Evolutionary conservation across 1,140 invertebrate species (phyloP).

Genomic region (Phortica variegata): DNA sequence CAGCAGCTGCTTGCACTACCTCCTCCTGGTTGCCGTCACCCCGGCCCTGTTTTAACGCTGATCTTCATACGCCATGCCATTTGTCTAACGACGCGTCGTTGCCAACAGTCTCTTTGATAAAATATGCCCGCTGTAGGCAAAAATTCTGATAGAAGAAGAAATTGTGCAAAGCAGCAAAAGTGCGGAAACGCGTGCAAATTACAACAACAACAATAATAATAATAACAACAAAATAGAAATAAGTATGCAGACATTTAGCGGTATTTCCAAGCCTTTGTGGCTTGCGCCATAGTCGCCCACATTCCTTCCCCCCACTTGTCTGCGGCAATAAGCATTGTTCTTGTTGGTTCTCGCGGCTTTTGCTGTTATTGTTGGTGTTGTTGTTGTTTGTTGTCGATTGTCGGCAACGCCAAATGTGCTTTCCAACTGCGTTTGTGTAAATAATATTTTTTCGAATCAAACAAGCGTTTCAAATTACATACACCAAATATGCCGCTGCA

Average conservation of each 20-base stretch:
- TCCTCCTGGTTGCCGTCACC: conserved; percentile 13
- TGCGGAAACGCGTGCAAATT: conserved; percentile 13
- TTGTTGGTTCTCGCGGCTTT: conserved; percentile 9
- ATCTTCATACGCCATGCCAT: neutral
- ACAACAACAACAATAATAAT: conserved; percentile 26
- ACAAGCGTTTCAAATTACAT: conserved; percentile 56
- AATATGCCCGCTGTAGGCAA: too few species aligned
- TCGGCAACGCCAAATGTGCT: conserved; percentile 5
- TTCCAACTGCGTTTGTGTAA: too few species aligned
- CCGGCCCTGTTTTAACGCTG: conserved; percentile 10
- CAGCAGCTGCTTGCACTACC: too few species aligned
- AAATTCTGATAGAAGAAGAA: too few species aligned
- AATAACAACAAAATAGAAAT: conserved; percentile 35
- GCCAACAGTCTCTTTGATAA: too few species aligned
- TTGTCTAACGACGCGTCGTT: too few species aligned
- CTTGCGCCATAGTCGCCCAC: too few species aligned
- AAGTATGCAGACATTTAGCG: conserved; percentile 49
- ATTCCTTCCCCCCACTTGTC: too few species aligned
- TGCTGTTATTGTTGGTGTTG: neutral
- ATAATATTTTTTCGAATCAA: conserved; percentile 43
- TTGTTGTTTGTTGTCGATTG: neutral
- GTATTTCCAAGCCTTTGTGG: conserved; percentile 46
- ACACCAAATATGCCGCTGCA: conserved; percentile 49
- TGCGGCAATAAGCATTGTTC: conserved; percentile 5
- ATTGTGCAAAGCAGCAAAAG: too few species aligned